Evolutionary conservation across 23 tunicate species (phyloP), one percentile per base, ranked within the genome.

Genomic region (Ascidia mentula): DNA sequence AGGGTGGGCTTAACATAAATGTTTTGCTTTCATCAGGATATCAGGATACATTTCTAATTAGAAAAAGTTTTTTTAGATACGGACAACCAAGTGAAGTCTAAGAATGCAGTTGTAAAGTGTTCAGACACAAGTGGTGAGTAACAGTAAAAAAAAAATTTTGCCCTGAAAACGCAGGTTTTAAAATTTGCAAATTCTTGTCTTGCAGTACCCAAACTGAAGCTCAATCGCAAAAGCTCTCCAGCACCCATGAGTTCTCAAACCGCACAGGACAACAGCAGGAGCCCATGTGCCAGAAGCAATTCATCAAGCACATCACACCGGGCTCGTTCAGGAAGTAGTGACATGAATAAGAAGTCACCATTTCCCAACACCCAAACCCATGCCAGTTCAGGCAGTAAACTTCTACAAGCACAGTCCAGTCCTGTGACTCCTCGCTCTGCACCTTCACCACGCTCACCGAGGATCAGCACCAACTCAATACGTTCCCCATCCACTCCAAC

Each of bases 371-470:
- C 65, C 18, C 74, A 70, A 70, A 30, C 74, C 39, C 65, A 53
- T 53, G 13, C 65, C 65, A 53, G 65, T 28, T 20, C 28, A 26
- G 74, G 36, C 13, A 18, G 32, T 30, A 70, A 70, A 32, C 39
- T 4, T 70, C 13, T 53, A 53, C 65, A 26, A 5, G 17, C 39
- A 6, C 74, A 70, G 38, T 33, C 74, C n/a, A 70, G 74, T 22
- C 76, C 72, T 31, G 76, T 53, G 6, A 82, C 76, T 12, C 76
- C 74, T 20, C 31, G 31, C n/a, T 59, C 72, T 59, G 76, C 42
- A 20, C 73, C 76, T 12, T 83, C 87, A 1, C 87, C 87, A 13
- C 87, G 81, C 31, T 76, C 78, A 1, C 38, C 61, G 18, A 77
- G 87, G 13, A 46, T 77, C 31, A 75, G 38, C 32, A 45, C 80